Conservation (phyloP, 2,113 vertebrate genomes). For the Zosterops borbonicus region DNA sequence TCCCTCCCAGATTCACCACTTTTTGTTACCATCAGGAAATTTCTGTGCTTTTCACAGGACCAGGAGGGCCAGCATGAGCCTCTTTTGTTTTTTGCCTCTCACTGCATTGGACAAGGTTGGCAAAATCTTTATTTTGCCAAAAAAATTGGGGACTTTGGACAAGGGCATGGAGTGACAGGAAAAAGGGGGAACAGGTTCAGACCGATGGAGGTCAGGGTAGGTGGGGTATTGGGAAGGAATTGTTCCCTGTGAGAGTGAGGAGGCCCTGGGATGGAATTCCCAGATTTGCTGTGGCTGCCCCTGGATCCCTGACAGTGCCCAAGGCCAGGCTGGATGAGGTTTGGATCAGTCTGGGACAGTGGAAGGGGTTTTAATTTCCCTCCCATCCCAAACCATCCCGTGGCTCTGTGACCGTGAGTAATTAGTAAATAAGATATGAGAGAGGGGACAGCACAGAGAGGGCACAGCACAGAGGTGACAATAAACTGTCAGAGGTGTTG, state of each 20-base stretch:
- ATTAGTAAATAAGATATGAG: not conserved
- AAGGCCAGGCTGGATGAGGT: not conserved
- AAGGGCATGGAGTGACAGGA: not conserved
- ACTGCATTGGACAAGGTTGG: fast-evolving
- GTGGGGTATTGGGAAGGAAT: fast-evolving
- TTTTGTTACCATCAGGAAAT: not conserved
- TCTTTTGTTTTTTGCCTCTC: not conserved
- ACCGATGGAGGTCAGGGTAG: not conserved
- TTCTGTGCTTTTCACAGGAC: fast-evolving
- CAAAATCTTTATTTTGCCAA: not conserved
- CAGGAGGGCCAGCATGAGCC: not conserved
- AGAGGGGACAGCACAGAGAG: not conserved
- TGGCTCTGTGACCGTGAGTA: not conserved
- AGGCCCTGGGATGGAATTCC: not conserved
- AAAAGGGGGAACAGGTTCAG: fast-evolving
- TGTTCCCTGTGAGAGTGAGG: fast-evolving
- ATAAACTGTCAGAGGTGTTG: not conserved
- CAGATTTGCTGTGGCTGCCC: not conserved
- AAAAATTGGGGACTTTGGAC: not conserved
- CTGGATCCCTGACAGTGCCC: not conserved
- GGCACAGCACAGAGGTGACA: not conserved
- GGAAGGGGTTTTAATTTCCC: not conserved
- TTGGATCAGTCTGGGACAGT: not conserved
- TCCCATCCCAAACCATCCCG: not conserved
- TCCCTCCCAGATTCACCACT: not conserved